These are phyloP conservation scores for Petrophora chlorosata DNA, from an alignment of 2,888 invertebrate genomes.

Conservation along the genomic window DNA sequence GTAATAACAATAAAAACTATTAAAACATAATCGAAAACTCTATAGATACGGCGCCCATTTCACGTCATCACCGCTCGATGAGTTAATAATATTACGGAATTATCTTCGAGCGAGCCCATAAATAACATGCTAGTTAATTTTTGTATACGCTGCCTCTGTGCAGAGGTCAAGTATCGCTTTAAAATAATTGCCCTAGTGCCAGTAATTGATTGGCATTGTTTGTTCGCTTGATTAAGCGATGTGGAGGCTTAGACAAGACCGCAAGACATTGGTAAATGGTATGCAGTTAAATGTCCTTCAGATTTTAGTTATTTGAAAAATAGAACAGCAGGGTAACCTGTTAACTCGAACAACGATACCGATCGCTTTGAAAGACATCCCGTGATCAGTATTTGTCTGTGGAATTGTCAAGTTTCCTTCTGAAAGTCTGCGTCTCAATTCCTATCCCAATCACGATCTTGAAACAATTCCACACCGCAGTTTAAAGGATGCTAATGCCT, in stretches of 20 bases:
- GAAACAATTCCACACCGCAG: too few relatives aligned
- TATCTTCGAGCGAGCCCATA: constrained; percentile 61
- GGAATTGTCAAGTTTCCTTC: too few relatives aligned
- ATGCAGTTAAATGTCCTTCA: constrained; percentile 28
- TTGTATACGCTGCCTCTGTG: constrained; percentile 58
- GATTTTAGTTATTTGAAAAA: neutral
- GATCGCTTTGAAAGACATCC: too few relatives aligned
- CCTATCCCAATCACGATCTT: too few relatives aligned
- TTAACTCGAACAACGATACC: too few relatives aligned
- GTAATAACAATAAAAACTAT: neutral
- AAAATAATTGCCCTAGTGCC: constrained; percentile 62
- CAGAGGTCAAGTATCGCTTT: constrained; percentile 65
- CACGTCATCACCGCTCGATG: constrained; percentile 55
- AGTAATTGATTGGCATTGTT: constrained; percentile 66
- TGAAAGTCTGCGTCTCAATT: too few relatives aligned
- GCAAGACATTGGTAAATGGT: constrained; percentile 32
- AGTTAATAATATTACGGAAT: constrained; percentile 69
- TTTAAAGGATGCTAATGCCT: too few relatives aligned
- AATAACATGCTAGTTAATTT: constrained; percentile 69
- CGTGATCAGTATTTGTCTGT: too few relatives aligned
- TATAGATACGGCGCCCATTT: constrained; percentile 46
- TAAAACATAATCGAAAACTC: neutral
- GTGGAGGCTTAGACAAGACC: constrained; percentile 44
- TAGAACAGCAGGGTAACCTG: too few relatives aligned
- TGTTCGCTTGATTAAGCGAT: constrained; percentile 31